Percentiles rank a stretch among this genome's conserved stretches.
Evolutionary conservation across 2,797 vertebrate genomes (phyloP).

Genomic region (Anas bahamensis): DNA sequence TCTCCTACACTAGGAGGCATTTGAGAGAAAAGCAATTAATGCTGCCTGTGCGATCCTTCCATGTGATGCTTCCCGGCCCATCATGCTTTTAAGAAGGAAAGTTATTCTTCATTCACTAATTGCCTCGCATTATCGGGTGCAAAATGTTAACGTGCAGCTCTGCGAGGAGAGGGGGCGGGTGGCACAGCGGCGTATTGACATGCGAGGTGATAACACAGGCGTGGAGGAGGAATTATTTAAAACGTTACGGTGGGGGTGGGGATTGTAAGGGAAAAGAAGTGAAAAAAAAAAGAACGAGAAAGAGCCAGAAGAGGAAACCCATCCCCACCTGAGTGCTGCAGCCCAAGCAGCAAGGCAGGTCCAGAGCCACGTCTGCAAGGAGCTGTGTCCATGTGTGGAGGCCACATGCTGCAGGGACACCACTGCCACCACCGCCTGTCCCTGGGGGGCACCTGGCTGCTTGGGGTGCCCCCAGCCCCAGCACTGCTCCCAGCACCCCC

Average conservation of each 20-base stretch:
- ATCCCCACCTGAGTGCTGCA: neutral
- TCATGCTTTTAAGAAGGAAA: neutral
- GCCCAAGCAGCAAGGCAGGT: accelerated
- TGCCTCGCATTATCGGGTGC: conserved; percentile 29
- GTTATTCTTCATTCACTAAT: conserved; percentile 69
- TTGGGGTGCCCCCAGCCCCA: neutral
- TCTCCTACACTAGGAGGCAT: conserved; percentile 45
- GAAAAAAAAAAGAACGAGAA: neutral
- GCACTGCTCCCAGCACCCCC: neutral
- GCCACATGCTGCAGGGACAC: neutral
- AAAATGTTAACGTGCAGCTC: conserved; percentile 18
- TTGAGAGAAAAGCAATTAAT: conserved; percentile 34
- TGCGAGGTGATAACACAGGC: conserved; percentile 34
- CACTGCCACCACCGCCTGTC: too few relatives aligned
- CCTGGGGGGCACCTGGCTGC: too few relatives aligned
- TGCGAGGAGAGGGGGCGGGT: conserved; percentile 47
- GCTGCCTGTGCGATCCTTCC: neutral
- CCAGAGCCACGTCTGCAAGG: too few relatives aligned
- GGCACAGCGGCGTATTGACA: conserved; percentile 35
- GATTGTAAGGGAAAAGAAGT: neutral
- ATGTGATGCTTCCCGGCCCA: neutral
- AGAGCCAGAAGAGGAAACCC: neutral
- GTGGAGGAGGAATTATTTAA: conserved; percentile 61
- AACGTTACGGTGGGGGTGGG: neutral
- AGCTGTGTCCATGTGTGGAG: too few relatives aligned